Percentiles rank a stretch among this genome's conserved stretches.
Evolutionary conservation across 2,113 vertebrate species (phyloP).

Genomic region (Casuarius casuarius): DNA sequence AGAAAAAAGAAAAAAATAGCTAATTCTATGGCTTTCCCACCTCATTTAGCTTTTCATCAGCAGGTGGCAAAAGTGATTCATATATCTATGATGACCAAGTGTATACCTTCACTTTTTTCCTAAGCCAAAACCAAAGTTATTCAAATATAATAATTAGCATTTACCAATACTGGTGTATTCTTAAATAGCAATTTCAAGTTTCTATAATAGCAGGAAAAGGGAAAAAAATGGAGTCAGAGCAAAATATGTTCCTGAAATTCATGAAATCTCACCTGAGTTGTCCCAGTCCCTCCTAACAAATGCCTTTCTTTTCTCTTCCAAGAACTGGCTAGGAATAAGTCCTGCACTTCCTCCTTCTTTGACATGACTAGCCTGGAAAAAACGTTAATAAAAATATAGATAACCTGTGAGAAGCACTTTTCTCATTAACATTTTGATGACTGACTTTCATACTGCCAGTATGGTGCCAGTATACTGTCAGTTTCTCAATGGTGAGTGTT

Average conservation of each 20-base stretch:
- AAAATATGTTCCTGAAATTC: background rate
- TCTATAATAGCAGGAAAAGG: background rate
- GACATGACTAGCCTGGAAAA: constrained; percentile 86
- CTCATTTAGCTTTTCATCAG: constrained; percentile 32
- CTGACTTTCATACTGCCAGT: background rate
- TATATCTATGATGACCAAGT: background rate
- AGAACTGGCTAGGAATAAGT: constrained; percentile 96
- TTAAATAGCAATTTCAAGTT: background rate
- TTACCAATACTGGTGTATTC: background rate
- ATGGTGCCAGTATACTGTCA: background rate
- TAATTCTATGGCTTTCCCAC: background rate
- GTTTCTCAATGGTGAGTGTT: background rate
- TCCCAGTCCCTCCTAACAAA: constrained; percentile 96
- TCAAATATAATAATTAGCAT: background rate
- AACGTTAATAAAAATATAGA: constrained; percentile 16
- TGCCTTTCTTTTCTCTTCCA: constrained; percentile 98
- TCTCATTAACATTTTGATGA: background rate
- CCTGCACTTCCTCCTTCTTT: constrained; percentile 91
- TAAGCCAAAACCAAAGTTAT: background rate
- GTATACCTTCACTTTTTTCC: background rate
- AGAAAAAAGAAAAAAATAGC: background rate
- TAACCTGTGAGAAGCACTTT: background rate
- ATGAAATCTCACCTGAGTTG: constrained; percentile 78
- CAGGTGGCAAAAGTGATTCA: constrained; percentile 56
- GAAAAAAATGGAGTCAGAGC: constrained; percentile 17